A percentile compares a stretch with the other conserved stretches of the same genome.
Evolutionary conservation across 2,888 invertebrate genomes (phyloP).

Genomic region (Lamellibrachia columna): DNA sequence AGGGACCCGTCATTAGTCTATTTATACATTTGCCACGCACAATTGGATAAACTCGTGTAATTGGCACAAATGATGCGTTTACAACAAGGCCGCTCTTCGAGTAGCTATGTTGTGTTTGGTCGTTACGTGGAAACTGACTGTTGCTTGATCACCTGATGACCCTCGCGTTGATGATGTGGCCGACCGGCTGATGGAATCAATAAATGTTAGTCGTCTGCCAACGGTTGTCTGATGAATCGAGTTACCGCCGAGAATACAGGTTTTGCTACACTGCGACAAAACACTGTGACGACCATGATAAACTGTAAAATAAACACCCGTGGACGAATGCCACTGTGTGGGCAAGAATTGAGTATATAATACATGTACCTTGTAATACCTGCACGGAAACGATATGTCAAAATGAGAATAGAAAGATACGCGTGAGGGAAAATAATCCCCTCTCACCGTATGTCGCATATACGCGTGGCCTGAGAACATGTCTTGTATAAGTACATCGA

Average conservation of each 20-base stretch:
- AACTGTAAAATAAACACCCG: background rate
- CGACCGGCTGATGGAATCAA: background rate
- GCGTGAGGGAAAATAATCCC: too few relatives aligned
- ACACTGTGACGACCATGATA: background rate
- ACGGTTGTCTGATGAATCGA: background rate
- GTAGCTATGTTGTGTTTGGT: background rate
- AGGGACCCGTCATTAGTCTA: too few relatives aligned
- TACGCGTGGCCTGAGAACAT: too few relatives aligned
- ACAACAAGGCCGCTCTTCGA: background rate
- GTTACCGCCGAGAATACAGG: background rate
- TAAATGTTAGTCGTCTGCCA: background rate
- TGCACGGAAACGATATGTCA: too few relatives aligned
- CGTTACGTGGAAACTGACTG: background rate
- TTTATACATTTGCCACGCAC: too few relatives aligned
- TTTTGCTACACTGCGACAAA: background rate
- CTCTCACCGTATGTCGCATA: too few relatives aligned
- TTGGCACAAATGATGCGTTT: too few relatives aligned
- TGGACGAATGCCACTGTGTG: background rate
- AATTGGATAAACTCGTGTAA: too few relatives aligned
- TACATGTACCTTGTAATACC: too few relatives aligned
- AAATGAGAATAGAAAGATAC: too few relatives aligned
- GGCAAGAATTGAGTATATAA: too few relatives aligned
- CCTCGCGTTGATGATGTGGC: background rate
- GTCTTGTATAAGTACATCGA: too few relatives aligned
- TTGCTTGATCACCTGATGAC: background rate